Evolutionary conservation across 1,140 invertebrate genomes (phyloP).

Genomic region (Brachionus sp.): DNA sequence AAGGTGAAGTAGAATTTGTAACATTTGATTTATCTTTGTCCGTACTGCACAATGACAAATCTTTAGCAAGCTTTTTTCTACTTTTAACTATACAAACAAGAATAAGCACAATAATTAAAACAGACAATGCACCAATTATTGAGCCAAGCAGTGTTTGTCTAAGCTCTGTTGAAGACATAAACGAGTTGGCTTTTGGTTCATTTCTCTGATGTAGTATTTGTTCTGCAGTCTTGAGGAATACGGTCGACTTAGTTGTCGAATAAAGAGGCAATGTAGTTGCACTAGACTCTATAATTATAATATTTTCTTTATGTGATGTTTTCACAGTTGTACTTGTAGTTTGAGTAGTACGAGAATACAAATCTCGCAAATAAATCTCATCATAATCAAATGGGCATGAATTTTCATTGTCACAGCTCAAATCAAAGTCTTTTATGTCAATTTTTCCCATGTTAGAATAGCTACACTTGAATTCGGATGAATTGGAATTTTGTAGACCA

Average conservation of each 20-base stretch:
- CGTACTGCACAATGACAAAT: background rate
- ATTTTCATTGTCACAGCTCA: background rate
- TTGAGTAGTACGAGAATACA: background rate
- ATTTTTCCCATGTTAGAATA: background rate
- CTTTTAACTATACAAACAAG: conserved; percentile 16
- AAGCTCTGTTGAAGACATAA: background rate
- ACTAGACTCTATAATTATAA: background rate
- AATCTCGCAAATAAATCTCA: background rate
- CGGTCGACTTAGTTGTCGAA: background rate
- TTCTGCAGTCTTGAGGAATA: background rate
- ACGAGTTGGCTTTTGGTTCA: background rate
- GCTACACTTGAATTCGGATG: background rate
- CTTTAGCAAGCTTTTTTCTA: background rate
- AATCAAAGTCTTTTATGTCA: background rate
- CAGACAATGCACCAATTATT: conserved; percentile 4
- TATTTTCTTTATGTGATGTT: background rate
- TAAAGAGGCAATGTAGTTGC: background rate
- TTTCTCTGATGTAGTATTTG: background rate
- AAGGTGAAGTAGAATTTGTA: background rate
- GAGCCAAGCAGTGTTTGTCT: conserved; percentile 34
- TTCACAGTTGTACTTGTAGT: background rate
- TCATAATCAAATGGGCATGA: background rate
- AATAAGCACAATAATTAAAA: background rate
- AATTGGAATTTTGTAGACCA: background rate
- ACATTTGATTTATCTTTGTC: conserved; percentile 41